phyloP scores from a whole-genome alignment of 1,140 invertebrate genomes.

The Bombus haemorrhoidalis region DNA sequence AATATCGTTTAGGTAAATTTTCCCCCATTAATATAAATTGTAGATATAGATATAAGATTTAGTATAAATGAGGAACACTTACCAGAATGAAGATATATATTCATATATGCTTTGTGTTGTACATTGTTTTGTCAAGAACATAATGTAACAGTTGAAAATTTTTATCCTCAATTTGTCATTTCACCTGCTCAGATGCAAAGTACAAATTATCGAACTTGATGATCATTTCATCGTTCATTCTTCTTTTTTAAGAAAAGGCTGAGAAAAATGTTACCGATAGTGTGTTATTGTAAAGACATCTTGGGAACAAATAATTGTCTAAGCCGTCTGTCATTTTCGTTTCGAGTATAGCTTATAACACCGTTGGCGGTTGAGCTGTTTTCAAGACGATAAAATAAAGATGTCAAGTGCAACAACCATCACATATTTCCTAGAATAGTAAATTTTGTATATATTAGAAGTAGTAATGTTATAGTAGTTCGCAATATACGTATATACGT shows the following conservation, averaged over 20 bases:
- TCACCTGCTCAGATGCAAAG: slow-evolving; percentile 59
- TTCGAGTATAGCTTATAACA: slow-evolving; percentile 41
- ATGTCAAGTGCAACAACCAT: slow-evolving; percentile 39
- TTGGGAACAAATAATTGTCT: slow-evolving; percentile 68
- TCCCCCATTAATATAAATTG: slow-evolving; percentile 67
- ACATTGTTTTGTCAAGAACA: slow-evolving; percentile 55
- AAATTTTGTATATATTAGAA: slow-evolving; percentile 61
- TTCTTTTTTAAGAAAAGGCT: slow-evolving; percentile 60
- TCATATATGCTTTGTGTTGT: slow-evolving; percentile 60
- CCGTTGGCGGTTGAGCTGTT: slow-evolving; percentile 63
- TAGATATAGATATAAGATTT: slow-evolving; percentile 72
- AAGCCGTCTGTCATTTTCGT: slow-evolving; percentile 53
- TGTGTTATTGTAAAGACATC: slow-evolving; percentile 61
- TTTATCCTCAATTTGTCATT: slow-evolving; percentile 55
- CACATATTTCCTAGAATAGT: slow-evolving; percentile 41
- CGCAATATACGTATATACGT: slow-evolving; percentile 24
- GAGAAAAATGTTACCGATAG: slow-evolving; percentile 57
- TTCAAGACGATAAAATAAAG: slow-evolving; percentile 56
- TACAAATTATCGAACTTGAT: slow-evolving; percentile 65
- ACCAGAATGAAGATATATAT: slow-evolving; percentile 43
- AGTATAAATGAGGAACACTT: slow-evolving; percentile 38
- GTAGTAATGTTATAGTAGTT: slow-evolving; percentile 27
- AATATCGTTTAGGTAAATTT: slow-evolving; percentile 64
- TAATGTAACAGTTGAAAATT: slow-evolving; percentile 47
- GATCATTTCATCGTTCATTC: slow-evolving; percentile 51